phyloP scores from a whole-genome alignment of 2,797 vertebrate species.

The Antennarius maculatus region DNA sequence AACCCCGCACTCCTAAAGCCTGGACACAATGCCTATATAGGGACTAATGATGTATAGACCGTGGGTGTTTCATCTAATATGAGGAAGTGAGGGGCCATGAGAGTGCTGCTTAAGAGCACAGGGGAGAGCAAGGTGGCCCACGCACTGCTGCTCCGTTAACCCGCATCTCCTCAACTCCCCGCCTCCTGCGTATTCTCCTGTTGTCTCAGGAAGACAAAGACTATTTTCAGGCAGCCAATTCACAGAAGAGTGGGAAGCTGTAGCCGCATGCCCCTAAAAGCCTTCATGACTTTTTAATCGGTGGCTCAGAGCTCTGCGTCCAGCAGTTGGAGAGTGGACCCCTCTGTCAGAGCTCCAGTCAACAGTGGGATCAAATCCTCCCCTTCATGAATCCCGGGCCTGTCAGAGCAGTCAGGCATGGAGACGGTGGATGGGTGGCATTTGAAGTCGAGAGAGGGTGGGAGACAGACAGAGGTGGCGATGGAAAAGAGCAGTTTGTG shows the following conservation, averaged over 20 bases:
- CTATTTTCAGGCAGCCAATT: slow-evolving; percentile 84
- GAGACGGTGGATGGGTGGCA: slow-evolving; percentile 68
- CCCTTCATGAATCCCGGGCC: slow-evolving; percentile 55
- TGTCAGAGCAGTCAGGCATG: slow-evolving; percentile 79
- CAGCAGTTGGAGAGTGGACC: slow-evolving; percentile 74
- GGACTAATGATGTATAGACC: slow-evolving; percentile 48
- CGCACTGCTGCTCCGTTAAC: slow-evolving; percentile 70
- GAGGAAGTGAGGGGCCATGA: slow-evolving; percentile 51
- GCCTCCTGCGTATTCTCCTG: slow-evolving; percentile 61
- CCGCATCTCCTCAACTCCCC: slow-evolving; percentile 50
- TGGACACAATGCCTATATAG: slow-evolving; percentile 43
- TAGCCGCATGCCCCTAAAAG: slow-evolving; percentile 78
- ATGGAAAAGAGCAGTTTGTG: slow-evolving; percentile 61
- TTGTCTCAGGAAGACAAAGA: slow-evolving; percentile 84
- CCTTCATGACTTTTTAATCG: slow-evolving; percentile 87
- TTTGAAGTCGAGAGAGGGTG: slow-evolving; percentile 65
- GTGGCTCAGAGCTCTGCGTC: slow-evolving; percentile 76
- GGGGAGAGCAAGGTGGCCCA: slow-evolving; percentile 63
- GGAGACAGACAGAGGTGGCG: slow-evolving; percentile 53
- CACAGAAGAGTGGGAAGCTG: slow-evolving; percentile 63
- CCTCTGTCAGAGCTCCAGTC: slow-evolving; percentile 53
- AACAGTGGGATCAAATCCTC: slow-evolving; percentile 71
- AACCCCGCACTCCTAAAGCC: slow-evolving; percentile 32
- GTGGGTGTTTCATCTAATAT: slow-evolving; percentile 75
- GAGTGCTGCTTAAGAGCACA: slow-evolving; percentile 74